Evolutionary conservation across 1,140 invertebrate species (phyloP).

Genomic region (Trichonephila clavata): DNA sequence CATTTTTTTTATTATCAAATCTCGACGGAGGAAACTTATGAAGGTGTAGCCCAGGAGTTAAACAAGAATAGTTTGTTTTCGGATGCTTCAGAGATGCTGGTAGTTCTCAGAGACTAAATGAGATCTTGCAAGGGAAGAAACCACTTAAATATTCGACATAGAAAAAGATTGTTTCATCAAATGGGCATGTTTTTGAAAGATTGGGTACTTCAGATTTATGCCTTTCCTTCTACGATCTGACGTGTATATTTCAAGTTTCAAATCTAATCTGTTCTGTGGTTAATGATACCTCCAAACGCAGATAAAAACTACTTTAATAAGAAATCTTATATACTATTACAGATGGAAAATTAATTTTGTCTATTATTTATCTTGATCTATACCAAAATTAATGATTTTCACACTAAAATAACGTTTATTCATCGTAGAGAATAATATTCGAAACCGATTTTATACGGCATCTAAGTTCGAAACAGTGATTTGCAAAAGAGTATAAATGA

Average conservation of each 20-base stretch:
- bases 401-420: too few species aligned
- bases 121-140: not conserved
- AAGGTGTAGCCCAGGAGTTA: conserved; percentile 1
- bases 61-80: conserved; percentile 25
- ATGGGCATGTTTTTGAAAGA: not conserved
- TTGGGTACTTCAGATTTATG: not conserved
- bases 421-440: too few species aligned
- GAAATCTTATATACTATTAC: too few species aligned
- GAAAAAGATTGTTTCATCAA: not conserved
- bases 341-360: too few species aligned
- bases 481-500: too few species aligned
- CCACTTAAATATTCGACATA: conserved; percentile 16
- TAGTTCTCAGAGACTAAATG: not conserved
- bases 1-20: conserved; percentile 47
- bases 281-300: not conserved
- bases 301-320: not conserved
- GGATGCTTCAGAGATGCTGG: not conserved
- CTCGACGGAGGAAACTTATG: conserved; percentile 5
- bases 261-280: not conserved
- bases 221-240: not conserved
- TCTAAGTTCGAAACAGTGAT: too few species aligned
- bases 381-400: too few species aligned
- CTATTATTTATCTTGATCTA: too few species aligned
- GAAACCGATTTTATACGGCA: too few species aligned
- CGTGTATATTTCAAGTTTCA: not conserved